Evolutionary conservation across 1,140 invertebrate species (phyloP), one percentile per base, ranked within the genome.

Genomic region (Cyclargus thomasi): DNA sequence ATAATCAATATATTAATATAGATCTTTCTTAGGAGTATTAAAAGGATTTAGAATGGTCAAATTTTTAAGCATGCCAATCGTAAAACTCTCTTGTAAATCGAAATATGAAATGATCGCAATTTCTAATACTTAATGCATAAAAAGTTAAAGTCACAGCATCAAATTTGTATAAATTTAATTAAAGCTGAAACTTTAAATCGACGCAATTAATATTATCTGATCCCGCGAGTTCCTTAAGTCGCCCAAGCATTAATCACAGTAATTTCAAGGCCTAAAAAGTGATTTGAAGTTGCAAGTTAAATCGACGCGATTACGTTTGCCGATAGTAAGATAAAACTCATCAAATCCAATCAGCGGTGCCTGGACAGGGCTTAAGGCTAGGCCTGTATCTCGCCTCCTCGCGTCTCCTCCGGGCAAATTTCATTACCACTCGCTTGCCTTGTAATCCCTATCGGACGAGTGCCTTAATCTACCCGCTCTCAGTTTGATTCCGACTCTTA

Each of bases 401-500:
- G 39, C 39, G 83, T 86, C 85, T 86, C 78, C 85, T 86, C 81
- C 67, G 77, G 72, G 75, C 79, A 82, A 88, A 90, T 87, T 90
- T 90, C 87, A 88, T 90, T 90, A 90, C 85, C 82, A 88, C 82
- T 87, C 82, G 80, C 82, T 77, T 78, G 77, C 78, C 78, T 78
- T 74, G 78, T 90, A 88, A 88, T 88, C 87, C 83, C 68, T 57
- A 74, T 70, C 72, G 78, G 79, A 80, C 85, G 85, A 83, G 73
- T 82, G 85, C 79, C 81, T 85, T 87, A 88, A 90, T 90, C 86
- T 84, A 76, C 81, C 80, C 82, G 76, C 78, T 80, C 76, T 73
- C 76, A 74, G 74, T 84, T 82, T 78, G 81, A 90, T 85, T 84
- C 79, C 81, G 73, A 86, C 81, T 86, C 82, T 83, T 80, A 80